Evolutionary conservation across 2,888 invertebrate species (phyloP).

Genomic region (Archips xylosteana): DNA sequence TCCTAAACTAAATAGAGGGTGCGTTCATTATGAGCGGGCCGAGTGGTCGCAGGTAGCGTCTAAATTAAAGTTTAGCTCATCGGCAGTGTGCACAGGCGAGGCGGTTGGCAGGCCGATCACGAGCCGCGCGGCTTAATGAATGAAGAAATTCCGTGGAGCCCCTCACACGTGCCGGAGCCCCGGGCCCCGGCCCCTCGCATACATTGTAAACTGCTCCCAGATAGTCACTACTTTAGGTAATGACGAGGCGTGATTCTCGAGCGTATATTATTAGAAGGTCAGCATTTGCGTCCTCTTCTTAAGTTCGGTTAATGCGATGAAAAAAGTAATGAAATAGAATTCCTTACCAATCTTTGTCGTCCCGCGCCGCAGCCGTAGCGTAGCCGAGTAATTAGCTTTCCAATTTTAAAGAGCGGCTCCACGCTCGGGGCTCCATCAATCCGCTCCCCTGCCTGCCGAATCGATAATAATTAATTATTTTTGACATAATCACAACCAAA

Average conservation of each 20-base stretch:
- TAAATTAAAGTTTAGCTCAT: constrained; percentile 82
- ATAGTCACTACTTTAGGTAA: constrained; percentile 48
- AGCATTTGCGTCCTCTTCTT: neutral
- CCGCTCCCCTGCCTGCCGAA: constrained; percentile 78
- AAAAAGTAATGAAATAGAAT: constrained; percentile 50
- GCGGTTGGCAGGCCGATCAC: constrained; percentile 76
- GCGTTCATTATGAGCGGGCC: constrained; percentile 74
- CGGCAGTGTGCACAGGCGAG: constrained; percentile 67
- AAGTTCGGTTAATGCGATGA: constrained; percentile 30
- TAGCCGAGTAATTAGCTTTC: constrained; percentile 80
- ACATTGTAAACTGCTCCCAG: constrained; percentile 65
- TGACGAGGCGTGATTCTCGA: constrained; percentile 36
- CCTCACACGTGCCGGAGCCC: constrained; percentile 63
- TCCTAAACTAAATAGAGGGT: constrained; percentile 75
- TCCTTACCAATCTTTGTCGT: constrained; percentile 63
- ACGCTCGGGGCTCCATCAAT: constrained; percentile 73
- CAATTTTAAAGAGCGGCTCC: constrained; percentile 77
- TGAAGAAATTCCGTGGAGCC: constrained; percentile 77
- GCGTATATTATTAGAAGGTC: neutral
- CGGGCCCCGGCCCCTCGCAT: constrained; percentile 61
- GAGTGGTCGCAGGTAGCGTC: constrained; percentile 72
- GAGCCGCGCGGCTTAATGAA: constrained; percentile 78
- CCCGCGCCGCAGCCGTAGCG: constrained; percentile 55
- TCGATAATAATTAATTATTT: constrained; percentile 91
- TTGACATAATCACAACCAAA: constrained; percentile 89